Evolutionary conservation across 2,888 invertebrate species (phyloP), one percentile per base, ranked within the genome.

Genomic region (Temnothorax rugatulus): DNA sequence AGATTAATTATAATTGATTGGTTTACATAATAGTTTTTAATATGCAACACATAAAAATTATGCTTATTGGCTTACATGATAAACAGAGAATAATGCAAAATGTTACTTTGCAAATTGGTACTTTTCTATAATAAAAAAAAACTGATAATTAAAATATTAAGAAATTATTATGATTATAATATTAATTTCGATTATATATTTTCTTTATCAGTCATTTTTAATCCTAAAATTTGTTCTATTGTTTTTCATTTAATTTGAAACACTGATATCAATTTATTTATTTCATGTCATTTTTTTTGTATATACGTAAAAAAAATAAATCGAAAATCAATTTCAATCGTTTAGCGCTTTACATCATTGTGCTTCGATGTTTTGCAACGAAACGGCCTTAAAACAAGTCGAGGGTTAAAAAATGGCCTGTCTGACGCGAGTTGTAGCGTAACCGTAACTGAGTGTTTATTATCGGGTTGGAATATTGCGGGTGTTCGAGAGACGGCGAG

Each of bases 391-490:
- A 69, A 68, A 68, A 69, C 34, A 21, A 21, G 34, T 61, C 47
- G 34, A 57, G 44, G 38, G 25, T 69, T 59, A 61, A 81, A 69
- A 47, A 71, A 59, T 47, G 21, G 15, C 34, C 64, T 13, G n/a
- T 5, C 41, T 29, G 47, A 18, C 13, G 47, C 9, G 59, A 61
- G 47, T 34, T 47, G 34, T 29, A 59, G 21, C 57, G 69, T 66
- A 63, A 21, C n/a, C 77, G 57, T 79, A 79, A 79, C 59, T 34
- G 69, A 69, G 21, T 21, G 47, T 79, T 79, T 79, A 79, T 79
- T 59, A 71, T 71, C 71, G 18, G 4, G 38, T 38, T 13, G 50
- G 69, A 38, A 47, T 68, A 59, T 71, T 50, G 59, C 71, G 71
- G 21, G 59, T 47, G 50, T 50, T 47, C 4, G 64, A 52, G 38